These are phyloP conservation scores for Elgaria multicarinata DNA, from an alignment of 2,113 vertebrate genomes.

Conservation along the genomic window DNA sequence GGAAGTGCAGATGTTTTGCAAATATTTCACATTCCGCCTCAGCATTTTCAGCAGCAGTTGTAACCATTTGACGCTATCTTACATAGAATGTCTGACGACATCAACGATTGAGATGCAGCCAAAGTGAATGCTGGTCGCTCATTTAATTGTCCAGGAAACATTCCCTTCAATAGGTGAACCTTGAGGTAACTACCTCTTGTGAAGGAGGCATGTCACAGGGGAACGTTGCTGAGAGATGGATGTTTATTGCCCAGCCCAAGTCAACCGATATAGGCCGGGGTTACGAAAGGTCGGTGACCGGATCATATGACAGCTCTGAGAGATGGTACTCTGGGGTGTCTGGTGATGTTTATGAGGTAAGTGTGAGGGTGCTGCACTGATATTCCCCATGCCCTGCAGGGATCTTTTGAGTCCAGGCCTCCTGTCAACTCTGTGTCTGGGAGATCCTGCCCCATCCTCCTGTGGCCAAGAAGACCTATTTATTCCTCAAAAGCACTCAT, in stretches of 20 bases:
- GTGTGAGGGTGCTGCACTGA: neutral
- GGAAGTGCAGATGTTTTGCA: neutral
- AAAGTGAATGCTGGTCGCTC: neutral
- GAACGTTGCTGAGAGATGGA: neutral
- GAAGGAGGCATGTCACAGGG: neutral
- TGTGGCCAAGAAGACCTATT: neutral
- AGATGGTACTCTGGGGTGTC: neutral
- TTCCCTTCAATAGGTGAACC: neutral
- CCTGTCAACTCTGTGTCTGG: neutral
- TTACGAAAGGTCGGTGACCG: conserved; percentile 4
- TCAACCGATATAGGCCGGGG: neutral
- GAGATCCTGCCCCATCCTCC: neutral
- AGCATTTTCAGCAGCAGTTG: neutral
- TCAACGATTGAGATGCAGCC: neutral
- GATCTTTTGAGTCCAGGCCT: neutral
- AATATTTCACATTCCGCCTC: neutral
- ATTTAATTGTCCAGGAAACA: neutral
- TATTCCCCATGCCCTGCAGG: conserved; percentile 17
- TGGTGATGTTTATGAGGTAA: conserved; percentile 13
- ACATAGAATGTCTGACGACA: neutral
- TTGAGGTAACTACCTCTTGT: neutral
- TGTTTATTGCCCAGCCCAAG: neutral
- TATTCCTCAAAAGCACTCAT: conserved; percentile 18
- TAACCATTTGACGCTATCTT: neutral
- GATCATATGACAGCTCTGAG: neutral